Evolutionary conservation across 2,888 invertebrate species (phyloP), one percentile per base, ranked within the genome.

Genomic region (Pteria penguin): DNA sequence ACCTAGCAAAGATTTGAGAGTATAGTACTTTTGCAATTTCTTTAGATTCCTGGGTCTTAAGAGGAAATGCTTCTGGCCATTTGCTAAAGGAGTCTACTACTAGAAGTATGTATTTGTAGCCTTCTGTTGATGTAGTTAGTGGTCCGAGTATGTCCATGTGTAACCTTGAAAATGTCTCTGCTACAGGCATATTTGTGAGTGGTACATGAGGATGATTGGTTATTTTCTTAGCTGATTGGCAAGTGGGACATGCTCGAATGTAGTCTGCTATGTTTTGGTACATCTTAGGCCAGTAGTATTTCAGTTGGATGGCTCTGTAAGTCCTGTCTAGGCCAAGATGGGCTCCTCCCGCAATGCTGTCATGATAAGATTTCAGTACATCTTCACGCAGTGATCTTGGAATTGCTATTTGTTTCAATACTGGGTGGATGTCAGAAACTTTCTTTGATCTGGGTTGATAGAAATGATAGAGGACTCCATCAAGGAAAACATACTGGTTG

Each of bases 61-160:
- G 27, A 2, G 82, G 80, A 63, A 84, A 79, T 2, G 77, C 79
- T 67, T 84, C 84, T 52, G 75, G 36, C 80, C 82, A 84, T n/a
- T 68, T 65, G 2, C 75, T 62, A 54, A 73, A 81, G 24, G 71
- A 72, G 24, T 83, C 79, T n/a, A n/a, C n/a, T n/a, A n/a, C n/a
- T n/a, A n/a, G n/a, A n/a, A n/a, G n/a, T n/a, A n/a, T n/a, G n/a
- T 80, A 92, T 94, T 97, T 90, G 96, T 96, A 92, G 96, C 96
- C 80, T 26, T 80, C 71, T 55, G 33, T 33, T 11, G 69, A 68
- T 55, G 52, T 62, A 27, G 81, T 63, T 22, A 83, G 36, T 2
- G 80, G 77, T 4, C 80, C 80, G 2, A 82, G 32, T 45, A 83
- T 70, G 31, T 83, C 81, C 57, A 81, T 78, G 61, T n/a, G n/a